A percentile compares a stretch with the other conserved stretches of the same genome.
Conservation (phyloP, 2,888 invertebrate genomes). For the Megastigmus dorsalis region DNA sequence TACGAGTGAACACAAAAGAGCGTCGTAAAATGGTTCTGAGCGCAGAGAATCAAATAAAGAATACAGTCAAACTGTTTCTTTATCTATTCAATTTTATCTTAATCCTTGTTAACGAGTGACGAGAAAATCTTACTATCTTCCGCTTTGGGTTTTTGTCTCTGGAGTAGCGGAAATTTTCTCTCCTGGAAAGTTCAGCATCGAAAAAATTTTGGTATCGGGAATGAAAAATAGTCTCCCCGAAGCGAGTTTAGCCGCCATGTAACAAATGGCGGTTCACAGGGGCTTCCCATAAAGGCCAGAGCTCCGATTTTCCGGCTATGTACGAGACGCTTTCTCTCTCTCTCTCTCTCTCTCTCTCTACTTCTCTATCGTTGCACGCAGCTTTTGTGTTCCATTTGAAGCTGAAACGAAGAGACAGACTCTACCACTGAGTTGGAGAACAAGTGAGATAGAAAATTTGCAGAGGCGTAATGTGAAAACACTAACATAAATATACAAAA, state of each 20-base stretch:
- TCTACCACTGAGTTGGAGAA: not conserved
- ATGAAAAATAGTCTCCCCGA: slow-evolving; percentile 48
- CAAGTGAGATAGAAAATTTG: not conserved
- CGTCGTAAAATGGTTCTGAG: too few species aligned
- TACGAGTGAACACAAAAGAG: too few species aligned
- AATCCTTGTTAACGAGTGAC: slow-evolving; percentile 32
- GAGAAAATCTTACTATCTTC: not conserved
- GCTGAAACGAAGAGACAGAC: not conserved
- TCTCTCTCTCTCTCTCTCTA: not conserved
- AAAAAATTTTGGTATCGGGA: slow-evolving; percentile 44
- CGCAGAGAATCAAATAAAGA: slow-evolving; percentile 9
- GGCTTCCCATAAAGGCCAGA: slow-evolving; percentile 37
- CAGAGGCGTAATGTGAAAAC: too few species aligned
- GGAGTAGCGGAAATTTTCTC: slow-evolving; percentile 15
- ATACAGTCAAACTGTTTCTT: slow-evolving; percentile 6
- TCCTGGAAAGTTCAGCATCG: slow-evolving; percentile 43
- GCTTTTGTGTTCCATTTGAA: not conserved
- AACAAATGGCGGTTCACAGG: slow-evolving; percentile 48
- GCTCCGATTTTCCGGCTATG: slow-evolving; percentile 24
- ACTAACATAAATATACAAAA: too few species aligned
- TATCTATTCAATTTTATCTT: slow-evolving; percentile 42
- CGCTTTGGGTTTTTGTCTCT: too few species aligned
- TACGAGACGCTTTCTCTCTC: slow-evolving; percentile 1
- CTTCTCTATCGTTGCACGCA: slow-evolving; percentile 10
- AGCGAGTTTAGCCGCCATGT: slow-evolving; percentile 39